Base-by-base conservation (phyloP, 92 coral and sea anemone species). In the Diadumene lineata region DNA sequence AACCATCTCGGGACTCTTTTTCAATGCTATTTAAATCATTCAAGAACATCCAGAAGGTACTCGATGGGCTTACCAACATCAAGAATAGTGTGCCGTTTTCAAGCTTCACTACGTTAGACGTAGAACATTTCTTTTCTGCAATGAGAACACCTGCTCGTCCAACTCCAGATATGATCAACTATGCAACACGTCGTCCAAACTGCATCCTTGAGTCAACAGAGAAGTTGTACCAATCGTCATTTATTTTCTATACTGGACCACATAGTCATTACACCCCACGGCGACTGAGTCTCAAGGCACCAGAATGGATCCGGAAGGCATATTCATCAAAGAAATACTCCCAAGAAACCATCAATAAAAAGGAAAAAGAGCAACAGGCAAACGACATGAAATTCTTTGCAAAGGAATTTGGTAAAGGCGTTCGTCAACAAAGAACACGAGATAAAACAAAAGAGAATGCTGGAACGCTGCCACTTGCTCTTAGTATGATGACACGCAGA, bases 251-350 rank as follows among this genome's bases (percentile, higher is more conserved):
- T 62, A 83, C 70, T 11, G 68, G 83, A 30, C 80, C 84, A 17
- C 85, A 73, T 27, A 84, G 88, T 58, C 89, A 79, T 76, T 84
- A 79, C 77, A 51, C 68, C 1, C 74, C 60, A 74, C 64, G 81
- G 43, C 79, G 21, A 38, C 53, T 79, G 21, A 43, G 65, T 30
- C 34, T 79, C 27, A 78, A 46, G 55, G 81, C 70, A 53, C 75
- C 69, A 30, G 75, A 78, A 38, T 78, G 84, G 84, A 61, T 84
- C 23, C 72, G 80, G 25, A 51, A 69, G 1, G 67, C 77, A 43
- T 48, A 68, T 46, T 33, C 23, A 69, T 26, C 46, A 58, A 32
- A 25, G 21, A 46, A 64, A 50, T 33, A 70, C 44, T 21, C 56
- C 16, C 17, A 9, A 44, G 51, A 8, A 48, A 18, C 60, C 30